Percentiles rank a stretch among this genome's conserved stretches.
Evolutionary conservation across 2,888 invertebrate species (phyloP).

Genomic region (Lymantria monacha): DNA sequence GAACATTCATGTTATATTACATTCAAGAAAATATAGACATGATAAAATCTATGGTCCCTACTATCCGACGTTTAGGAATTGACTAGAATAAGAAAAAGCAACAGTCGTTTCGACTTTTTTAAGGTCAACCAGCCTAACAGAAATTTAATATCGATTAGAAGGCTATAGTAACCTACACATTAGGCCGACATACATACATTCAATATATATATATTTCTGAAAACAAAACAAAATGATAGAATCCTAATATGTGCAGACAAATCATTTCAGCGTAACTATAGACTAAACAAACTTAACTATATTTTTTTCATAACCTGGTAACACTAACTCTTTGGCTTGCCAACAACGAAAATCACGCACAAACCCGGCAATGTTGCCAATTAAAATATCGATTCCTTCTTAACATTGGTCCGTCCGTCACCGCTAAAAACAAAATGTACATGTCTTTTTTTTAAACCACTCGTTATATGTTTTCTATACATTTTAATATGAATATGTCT

Average conservation of each 20-base stretch:
- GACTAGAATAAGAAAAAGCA: slow-evolving; percentile 37
- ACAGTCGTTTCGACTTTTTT: slow-evolving; percentile 3
- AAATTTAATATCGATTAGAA: slow-evolving; percentile 1
- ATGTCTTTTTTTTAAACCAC: slow-evolving; percentile 66
- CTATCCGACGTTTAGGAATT: slow-evolving; percentile 44
- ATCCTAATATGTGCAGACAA: slow-evolving; percentile 41
- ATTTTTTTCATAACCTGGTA: slow-evolving; percentile 40
- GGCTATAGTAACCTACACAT: slow-evolving; percentile 11
- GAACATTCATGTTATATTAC: slow-evolving; percentile 3
- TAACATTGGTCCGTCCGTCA: slow-evolving; percentile 76
- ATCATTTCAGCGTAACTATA: slow-evolving; percentile 22
- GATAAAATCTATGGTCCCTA: slow-evolving; percentile 73
- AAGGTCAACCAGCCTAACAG: neutral
- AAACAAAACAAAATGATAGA: slow-evolving; percentile 35
- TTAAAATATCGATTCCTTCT: slow-evolving; percentile 47
- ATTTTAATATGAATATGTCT: slow-evolving; percentile 39
- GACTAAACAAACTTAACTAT: slow-evolving; percentile 29
- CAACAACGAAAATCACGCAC: slow-evolving; percentile 35
- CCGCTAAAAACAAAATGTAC: slow-evolving; percentile 57
- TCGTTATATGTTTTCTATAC: slow-evolving; percentile 28
- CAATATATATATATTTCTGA: slow-evolving; percentile 17
- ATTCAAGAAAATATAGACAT: slow-evolving; percentile 8
- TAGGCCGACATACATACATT: slow-evolving; percentile 25
- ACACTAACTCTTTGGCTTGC: slow-evolving; percentile 50
- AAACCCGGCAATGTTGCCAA: slow-evolving; percentile 33